Base-by-base conservation (phyloP, 2,888 invertebrate species). In the Meiosimyza platycephala region DNA sequence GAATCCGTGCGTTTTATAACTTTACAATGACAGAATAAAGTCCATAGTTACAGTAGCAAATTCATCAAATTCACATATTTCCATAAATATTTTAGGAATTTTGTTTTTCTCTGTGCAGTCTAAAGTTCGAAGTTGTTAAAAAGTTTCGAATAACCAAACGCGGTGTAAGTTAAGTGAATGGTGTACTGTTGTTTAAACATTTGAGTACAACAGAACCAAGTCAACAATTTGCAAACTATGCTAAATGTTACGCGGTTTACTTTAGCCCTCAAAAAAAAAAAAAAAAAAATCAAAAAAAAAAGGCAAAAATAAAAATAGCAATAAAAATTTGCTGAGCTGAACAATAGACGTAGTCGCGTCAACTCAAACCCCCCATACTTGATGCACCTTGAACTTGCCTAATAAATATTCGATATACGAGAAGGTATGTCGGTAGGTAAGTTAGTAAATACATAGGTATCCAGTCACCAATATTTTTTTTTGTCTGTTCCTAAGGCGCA, bases 341-440 rank as follows among this genome's bases (percentile, higher is more conserved):
- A n/a, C 55, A 16, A 16, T 16, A 18, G 11, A 22, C 55, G 11
- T 15, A 55, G 22, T 55, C 11, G 55, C 13, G 55, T n/a, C 16
- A n/a, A n/a, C 16, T 22, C 55, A 22, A 55, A 22, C 54, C 18
- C n/a, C 60, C n/a, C 11, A 40, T 62, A 33, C 47, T 11, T 22
- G 28, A 16, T 28, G 64, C 51, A 64, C 64, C 64, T 64, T 64
- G 64, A 64, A 64, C 64, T 64, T 64, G 64, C 13, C 50, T 51
- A 64, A 64, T 64, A 64, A 52, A 64, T 64, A 51, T 64, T 50
- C 51, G 64, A 13, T 50, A 63, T 12, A 28, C 51, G 40, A 40
- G 40, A 40, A 51, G 50, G 16, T n/a, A 22, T n/a, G 16, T 12
- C 18, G 48, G 16, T 22, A 48, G 64, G 15, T 16, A n/a, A 11